phyloP scores from a whole-genome alignment of 2,888 invertebrate species.

The Leptinotarsa peninsularis region DNA sequence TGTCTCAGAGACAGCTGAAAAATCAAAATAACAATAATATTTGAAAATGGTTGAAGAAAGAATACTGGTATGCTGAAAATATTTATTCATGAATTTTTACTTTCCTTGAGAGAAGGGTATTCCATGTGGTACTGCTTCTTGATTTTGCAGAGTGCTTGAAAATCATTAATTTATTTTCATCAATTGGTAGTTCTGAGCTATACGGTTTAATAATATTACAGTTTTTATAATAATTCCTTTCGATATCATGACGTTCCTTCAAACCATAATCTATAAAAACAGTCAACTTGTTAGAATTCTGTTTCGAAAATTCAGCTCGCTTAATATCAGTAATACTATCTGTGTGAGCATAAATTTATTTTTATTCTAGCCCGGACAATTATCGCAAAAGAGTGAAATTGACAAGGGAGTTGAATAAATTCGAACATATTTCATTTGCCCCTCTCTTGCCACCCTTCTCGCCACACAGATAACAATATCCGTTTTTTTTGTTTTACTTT shows the following conservation, averaged over 20 bases:
- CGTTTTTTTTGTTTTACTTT: constrained; percentile 47
- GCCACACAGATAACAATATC: constrained; percentile 49
- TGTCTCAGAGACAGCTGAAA: neutral
- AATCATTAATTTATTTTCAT: constrained; percentile 19
- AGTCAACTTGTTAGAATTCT: constrained; percentile 14
- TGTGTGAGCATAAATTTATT: constrained; percentile 4
- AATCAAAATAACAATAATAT: constrained; percentile 6
- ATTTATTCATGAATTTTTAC: constrained; percentile 4
- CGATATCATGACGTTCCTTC: constrained; percentile 14
- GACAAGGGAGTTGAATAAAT: constrained; percentile 46
- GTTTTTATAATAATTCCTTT: neutral
- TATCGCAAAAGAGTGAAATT: constrained; percentile 27
- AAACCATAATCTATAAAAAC: constrained; percentile 22
- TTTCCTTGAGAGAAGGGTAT: neutral
- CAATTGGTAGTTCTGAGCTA: neutral
- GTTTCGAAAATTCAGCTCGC: constrained; percentile 9
- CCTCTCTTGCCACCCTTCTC: constrained; percentile 50
- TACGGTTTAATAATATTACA: neutral
- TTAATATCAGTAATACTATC: constrained; percentile 5
- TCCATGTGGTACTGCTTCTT: neutral
- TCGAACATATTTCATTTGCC: constrained; percentile 42
- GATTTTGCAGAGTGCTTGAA: constrained; percentile 17
- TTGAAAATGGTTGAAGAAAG: neutral
- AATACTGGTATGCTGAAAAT: neutral
- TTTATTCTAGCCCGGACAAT: constrained; percentile 29